Base-by-base conservation (phyloP, 2,797 vertebrate genomes). In the Cryptoprocta ferox region DNA sequence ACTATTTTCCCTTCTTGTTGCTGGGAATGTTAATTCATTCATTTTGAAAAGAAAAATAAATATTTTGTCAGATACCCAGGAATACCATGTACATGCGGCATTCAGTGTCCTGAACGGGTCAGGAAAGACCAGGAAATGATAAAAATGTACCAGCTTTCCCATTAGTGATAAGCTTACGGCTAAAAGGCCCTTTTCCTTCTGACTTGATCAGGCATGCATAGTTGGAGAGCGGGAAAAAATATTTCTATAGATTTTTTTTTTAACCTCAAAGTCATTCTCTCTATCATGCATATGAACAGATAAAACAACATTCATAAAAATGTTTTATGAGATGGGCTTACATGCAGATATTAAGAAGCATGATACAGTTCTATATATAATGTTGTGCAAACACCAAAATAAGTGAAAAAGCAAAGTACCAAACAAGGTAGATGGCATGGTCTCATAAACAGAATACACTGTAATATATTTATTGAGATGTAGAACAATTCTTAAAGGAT, bases 1-100 rank as follows among this genome's bases (percentile, higher is more conserved):
- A 96, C 82, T 76, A 84, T n/a, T 76, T 96, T 50, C 2, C 15
- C 24, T 89, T 97, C 84, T 97, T 86, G 6, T 96, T 35, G 39
- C 88, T 76, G 53, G 42, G 68, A 81, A 85, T 70, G 3, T 28
- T 8, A 37, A 78, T 75, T 50, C 15, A 84, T 81, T 94, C 61
- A 84, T 80, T 96, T n/a, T 88, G 61, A 89, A 70, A 81, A 96
- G 42, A 32, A 89, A 94, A 82, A 92, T 91, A 42, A 35, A 42
- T 30, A 76, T 81, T 48, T 88, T 82, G 21, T 85, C 96, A 97
- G 26, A 84, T 88, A 95, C 16, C 63, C 16, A 96, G 35, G 0
- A 6, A 2, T 68, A 93, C 5, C 19, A 53, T 65, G 21, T 78
- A 78, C 15, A 0, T 32, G 75, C 84, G 84, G 78, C 4, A 78